Percentiles rank a stretch among this genome's conserved stretches.
phyloP scores from a whole-genome alignment of 2,113 vertebrate genomes.

The Malurus elegans region DNA sequence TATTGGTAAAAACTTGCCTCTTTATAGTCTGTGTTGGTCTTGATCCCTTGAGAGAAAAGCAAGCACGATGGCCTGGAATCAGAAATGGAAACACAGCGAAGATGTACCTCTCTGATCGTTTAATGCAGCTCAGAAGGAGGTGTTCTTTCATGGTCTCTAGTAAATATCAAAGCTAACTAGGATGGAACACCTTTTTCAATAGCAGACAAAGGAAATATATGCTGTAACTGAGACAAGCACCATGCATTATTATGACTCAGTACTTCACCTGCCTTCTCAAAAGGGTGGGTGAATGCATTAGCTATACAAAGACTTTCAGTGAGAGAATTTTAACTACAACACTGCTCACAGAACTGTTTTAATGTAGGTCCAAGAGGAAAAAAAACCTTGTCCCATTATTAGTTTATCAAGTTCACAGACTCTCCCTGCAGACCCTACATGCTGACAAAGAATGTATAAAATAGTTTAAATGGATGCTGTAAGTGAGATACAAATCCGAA shows the following conservation, averaged over 20 bases:
- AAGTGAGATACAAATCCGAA: not conserved
- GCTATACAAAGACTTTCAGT: not conserved
- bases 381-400: not conserved
- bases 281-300: not conserved
- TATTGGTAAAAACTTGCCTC: not conserved
- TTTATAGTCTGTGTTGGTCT: not conserved
- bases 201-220: not conserved
- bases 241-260: not conserved
- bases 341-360: not conserved
- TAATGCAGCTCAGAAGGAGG: not conserved
- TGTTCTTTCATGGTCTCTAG: not conserved
- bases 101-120: not conserved
- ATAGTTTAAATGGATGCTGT: not conserved
- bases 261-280: not conserved
- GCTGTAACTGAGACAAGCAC: not conserved
- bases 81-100: not conserved
- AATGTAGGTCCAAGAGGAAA: not conserved
- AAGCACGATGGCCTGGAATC: not conserved
- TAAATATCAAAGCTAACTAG: slow-evolving; percentile 34
- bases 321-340: not conserved
- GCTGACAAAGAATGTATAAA: not conserved
- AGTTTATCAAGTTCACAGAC: not conserved
- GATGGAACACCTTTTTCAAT: not conserved
- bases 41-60: not conserved
- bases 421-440: not conserved